Evolutionary conservation across 1,140 invertebrate genomes (phyloP), one percentile per base, ranked within the genome.

Genomic region (Triops cancriformis): DNA sequence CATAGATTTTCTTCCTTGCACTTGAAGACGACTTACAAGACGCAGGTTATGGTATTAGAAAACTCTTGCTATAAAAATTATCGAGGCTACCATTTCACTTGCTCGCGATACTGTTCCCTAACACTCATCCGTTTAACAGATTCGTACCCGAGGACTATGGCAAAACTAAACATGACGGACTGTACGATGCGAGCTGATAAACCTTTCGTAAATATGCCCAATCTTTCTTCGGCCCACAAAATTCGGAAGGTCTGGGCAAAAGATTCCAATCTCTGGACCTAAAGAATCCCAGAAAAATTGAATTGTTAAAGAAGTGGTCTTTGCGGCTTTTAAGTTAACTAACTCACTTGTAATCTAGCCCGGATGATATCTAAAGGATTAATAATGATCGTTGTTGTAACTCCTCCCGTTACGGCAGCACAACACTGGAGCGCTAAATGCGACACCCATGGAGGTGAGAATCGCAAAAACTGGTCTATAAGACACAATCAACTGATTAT

Each of bases 91-190:
- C 94, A 96, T 79, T 91, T 88, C 79, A 96, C 88, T 75, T 88
- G 87, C 77, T 90, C 87, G 84, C 91, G 91, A 84, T 94, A 96
- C 84, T 96, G 92, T 73, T 95, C 93, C 80, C 90, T 91, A 31
- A 97, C 87, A 79, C 93, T 93, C 75, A 95, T 88, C 78, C 94
- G 87, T 85, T 98, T 98, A 73, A 98, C 95, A 27, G 93, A 95
- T 85, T 98, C 97, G 83, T 98, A 98, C 27, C 95, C 95, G 79
- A 97, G 86, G 77, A 98, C 97, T 80, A 98, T 95, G 79, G 93
- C 93, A 86, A 96, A 96, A 81, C 94, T 94, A 80, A 88, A 90
- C 37, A 87, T 83, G 42, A 93, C 91, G 0, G 95, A 97, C 85
- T 97, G 95, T 12, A 96, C 90, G 14, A 98, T 86, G 28, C 97